These are phyloP conservation scores for Urosaurus nigricauda DNA, from an alignment of 2,797 vertebrate species.

Conservation along the genomic window DNA sequence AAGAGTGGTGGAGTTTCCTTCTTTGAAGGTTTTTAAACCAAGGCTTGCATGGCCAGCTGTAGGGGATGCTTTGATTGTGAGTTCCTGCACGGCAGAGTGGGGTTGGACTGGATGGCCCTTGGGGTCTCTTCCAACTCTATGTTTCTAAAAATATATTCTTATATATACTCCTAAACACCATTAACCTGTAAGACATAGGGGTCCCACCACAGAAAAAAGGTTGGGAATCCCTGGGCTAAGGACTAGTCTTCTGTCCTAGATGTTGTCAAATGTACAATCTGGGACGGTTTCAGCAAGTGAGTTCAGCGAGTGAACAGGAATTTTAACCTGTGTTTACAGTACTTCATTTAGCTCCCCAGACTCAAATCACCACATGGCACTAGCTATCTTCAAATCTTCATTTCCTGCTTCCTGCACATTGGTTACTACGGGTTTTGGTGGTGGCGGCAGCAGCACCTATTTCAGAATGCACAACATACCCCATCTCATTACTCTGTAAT, in stretches of 20 bases:
- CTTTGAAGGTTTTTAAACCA: no score
- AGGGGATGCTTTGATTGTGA: no score
- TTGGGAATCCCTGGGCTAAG: no score
- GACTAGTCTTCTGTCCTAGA: neutral
- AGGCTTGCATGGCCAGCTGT: no score
- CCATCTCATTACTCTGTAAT: constrained; percentile 15
- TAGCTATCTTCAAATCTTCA: neutral
- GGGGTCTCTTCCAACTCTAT: no score
- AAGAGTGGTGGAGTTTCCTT: no score
- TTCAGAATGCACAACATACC: rapidly evolving
- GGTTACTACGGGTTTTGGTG: neutral
- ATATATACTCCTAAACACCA: no score
- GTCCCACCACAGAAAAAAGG: no score
- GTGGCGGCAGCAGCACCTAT: neutral
- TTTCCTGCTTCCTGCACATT: neutral
- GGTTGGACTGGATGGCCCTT: no score
- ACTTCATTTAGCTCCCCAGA: neutral
- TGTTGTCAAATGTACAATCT: neutral
- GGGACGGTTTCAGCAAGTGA: neutral
- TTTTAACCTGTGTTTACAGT: neutral
- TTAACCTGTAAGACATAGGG: no score
- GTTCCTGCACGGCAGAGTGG: no score
- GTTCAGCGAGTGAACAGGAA: neutral
- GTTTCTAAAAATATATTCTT: no score
- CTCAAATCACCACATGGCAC: neutral